Evolutionary conservation across 2,797 vertebrate genomes (phyloP).

Genomic region (Perodicticus potto): DNA sequence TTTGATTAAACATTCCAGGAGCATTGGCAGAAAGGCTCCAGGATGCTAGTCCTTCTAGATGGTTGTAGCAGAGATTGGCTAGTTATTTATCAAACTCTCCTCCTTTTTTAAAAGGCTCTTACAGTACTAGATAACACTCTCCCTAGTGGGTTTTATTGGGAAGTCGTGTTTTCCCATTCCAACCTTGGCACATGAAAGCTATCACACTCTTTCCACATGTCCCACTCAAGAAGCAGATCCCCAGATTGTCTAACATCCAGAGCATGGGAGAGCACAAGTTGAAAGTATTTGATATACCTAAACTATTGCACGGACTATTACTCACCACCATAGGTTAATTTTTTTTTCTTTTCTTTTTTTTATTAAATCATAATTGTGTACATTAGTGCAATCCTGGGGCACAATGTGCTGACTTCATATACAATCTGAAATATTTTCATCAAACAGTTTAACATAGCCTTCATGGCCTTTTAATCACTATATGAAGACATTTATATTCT

Average conservation of each 20-base stretch:
- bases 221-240: background rate
- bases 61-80: background rate
- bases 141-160: too few species aligned
- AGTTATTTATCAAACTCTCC: slow-evolving; percentile 32
- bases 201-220: fast-evolving
- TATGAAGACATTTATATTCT: too few species aligned
- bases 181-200: background rate
- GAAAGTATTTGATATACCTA: background rate
- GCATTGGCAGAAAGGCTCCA: background rate
- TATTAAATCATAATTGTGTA: too few species aligned
- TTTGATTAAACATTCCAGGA: slow-evolving; percentile 69
- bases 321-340: fast-evolving
- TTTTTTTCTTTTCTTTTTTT: too few species aligned
- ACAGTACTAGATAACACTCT: background rate
- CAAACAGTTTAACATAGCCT: too few species aligned
- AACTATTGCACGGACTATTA: background rate
- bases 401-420: too few species aligned
- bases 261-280: background rate
- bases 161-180: fast-evolving
- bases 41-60: background rate
- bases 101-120: background rate
- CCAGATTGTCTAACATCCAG: fast-evolving
- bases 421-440: too few species aligned
- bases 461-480: too few species aligned
- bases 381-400: too few species aligned